Percentiles rank a stretch among this genome's conserved stretches.
These are phyloP conservation scores for Apostichopus japonicus DNA, from an alignment of 35 echinoderm and acorn worm genomes.

Conservation along the genomic window DNA sequence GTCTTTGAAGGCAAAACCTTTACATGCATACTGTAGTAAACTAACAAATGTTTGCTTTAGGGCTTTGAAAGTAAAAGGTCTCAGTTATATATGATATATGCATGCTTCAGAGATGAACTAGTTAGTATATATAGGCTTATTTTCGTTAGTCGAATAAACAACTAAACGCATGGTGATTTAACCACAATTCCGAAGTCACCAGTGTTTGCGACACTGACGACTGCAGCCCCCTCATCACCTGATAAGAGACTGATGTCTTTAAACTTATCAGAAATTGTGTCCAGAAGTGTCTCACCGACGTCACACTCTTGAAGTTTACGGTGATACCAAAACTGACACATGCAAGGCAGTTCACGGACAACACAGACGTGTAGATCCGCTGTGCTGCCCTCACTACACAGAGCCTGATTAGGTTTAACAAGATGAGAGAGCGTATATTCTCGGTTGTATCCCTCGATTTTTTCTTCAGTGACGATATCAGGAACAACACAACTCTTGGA, in stretches of 20 bases:
- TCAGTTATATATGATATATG: no score
- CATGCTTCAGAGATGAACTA: no score
- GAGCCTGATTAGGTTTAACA: neutral
- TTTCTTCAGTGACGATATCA: neutral
- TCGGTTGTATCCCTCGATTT: neutral
- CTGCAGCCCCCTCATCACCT: neutral
- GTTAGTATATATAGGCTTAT: no score
- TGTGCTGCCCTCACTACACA: neutral
- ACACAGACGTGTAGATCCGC: neutral
- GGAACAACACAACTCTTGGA: neutral
- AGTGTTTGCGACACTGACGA: neutral
- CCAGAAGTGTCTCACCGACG: neutral
- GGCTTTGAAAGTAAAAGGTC: no score
- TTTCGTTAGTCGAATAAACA: no score
- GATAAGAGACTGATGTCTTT: neutral
- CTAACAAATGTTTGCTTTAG: no score
- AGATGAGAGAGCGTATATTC: neutral
- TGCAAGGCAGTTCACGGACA: neutral
- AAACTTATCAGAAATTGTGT: neutral
- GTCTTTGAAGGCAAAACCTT: no score
- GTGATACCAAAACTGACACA: constrained; percentile 19
- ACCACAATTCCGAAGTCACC: neutral
- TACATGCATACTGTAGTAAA: no score
- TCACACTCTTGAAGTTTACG: neutral
- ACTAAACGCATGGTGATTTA: no score